Evolutionary conservation across 1,140 invertebrate genomes (phyloP).

Genomic region (Drosophila setifemur): DNA sequence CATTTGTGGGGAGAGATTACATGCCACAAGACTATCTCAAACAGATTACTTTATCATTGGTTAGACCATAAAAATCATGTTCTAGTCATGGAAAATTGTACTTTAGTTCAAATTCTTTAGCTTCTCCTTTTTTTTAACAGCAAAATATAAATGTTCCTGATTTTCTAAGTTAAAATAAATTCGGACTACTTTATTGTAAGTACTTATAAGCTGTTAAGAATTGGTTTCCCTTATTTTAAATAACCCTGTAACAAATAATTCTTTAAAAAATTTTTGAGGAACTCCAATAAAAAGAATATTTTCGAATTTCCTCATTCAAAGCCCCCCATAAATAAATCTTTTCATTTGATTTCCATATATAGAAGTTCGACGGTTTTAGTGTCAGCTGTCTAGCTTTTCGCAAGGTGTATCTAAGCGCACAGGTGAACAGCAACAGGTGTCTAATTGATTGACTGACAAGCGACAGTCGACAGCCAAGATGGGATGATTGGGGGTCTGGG

Average conservation of each 20-base stretch:
- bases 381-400: constrained; percentile 21
- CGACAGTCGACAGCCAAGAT: constrained; percentile 44
- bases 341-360: not conserved
- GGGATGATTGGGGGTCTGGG: constrained; percentile 29
- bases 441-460: constrained; percentile 68
- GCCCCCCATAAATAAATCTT: not conserved
- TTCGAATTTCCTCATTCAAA: not conserved
- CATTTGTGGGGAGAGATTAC: not conserved
- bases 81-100: constrained; percentile 1
- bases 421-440: constrained; percentile 55
- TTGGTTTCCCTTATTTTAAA: no score
- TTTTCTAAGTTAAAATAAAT: not conserved
- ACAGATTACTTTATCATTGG: constrained; percentile 9
- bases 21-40: not conserved
- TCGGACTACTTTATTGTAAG: no score
- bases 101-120: no score
- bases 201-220: no score
- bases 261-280: no score
- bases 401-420: constrained; percentile 27
- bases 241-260: no score
- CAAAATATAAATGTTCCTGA: no score
- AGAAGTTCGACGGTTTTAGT: constrained; percentile 8
- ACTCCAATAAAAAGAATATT: no score
- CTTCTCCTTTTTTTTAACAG: no score
- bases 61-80: not conserved